These are phyloP conservation scores for Trigoniulus corallinus DNA, from an alignment of 1,140 invertebrate genomes.

Conservation along the genomic window DNA sequence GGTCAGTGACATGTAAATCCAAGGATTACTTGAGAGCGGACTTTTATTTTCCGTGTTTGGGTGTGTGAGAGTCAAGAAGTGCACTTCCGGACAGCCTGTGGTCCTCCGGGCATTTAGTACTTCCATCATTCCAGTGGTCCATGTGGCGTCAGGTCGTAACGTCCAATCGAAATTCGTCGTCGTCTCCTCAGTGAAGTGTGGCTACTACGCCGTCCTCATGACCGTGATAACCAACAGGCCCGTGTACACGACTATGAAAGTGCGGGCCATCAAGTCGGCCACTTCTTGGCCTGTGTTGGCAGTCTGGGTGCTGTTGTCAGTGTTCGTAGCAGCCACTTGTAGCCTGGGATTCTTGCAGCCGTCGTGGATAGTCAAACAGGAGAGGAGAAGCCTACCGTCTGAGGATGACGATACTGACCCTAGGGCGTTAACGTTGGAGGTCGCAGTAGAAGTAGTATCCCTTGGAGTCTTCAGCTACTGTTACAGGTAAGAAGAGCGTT, in stretches of 20 bases:
- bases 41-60: too few relatives aligned
- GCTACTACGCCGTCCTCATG: too few relatives aligned
- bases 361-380: slow-evolving; percentile 20
- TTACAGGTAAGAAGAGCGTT: slow-evolving; percentile 1
- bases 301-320: slow-evolving; percentile 23
- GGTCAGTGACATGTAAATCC: too few relatives aligned
- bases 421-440: neutral
- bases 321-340: slow-evolving; percentile 19
- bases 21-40: too few relatives aligned
- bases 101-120: too few relatives aligned
- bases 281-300: slow-evolving; percentile 13
- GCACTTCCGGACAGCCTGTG: too few relatives aligned
- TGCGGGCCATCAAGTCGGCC: neutral
- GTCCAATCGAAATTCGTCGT: too few relatives aligned
- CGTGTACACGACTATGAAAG: neutral
- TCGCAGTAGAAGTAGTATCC: neutral
- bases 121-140: too few relatives aligned
- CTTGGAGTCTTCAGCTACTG: slow-evolving; percentile 20
- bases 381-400: slow-evolving; percentile 11
- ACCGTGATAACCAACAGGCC: too few relatives aligned
- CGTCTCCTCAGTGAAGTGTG: too few relatives aligned
- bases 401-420: neutral
- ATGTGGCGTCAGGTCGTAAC: too few relatives aligned
- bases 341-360: slow-evolving; percentile 22
- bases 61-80: too few relatives aligned